Evolutionary conservation across 2,888 invertebrate species (phyloP).

Genomic region (Uropetala carovei): DNA sequence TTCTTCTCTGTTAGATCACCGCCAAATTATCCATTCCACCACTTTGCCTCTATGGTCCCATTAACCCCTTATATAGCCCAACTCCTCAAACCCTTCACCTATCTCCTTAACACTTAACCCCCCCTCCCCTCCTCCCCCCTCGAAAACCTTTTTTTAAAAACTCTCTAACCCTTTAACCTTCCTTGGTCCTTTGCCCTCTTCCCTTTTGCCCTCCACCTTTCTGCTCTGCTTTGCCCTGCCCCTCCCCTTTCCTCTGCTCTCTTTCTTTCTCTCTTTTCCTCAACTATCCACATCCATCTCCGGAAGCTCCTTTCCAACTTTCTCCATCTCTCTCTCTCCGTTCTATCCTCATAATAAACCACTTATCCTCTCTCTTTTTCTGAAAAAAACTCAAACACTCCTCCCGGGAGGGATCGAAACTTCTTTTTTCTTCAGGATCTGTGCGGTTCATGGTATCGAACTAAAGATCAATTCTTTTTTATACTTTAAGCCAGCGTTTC

Average conservation of each 20-base stretch:
- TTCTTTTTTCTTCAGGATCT: no score
- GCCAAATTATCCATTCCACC: not conserved
- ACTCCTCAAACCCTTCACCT: not conserved
- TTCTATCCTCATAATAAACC: not conserved
- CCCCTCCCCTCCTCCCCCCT: not conserved
- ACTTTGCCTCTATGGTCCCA: not conserved
- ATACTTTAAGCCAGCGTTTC: no score
- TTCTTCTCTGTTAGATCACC: not conserved
- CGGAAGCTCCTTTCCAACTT: not conserved
- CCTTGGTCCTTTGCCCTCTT: not conserved
- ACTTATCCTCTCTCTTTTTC: not conserved
- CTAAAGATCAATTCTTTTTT: no score
- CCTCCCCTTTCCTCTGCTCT: not conserved
- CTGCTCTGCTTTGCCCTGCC: not conserved
- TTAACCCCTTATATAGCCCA: not conserved
- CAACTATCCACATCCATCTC: not conserved
- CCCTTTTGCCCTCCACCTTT: not conserved
- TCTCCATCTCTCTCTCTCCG: not conserved
- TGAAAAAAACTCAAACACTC: not conserved
- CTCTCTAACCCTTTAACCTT: not conserved
- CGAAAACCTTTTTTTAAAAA: not conserved
- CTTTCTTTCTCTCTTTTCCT: not conserved
- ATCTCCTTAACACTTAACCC: not conserved
- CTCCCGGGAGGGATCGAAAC: not conserved
- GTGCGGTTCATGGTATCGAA: no score